These are phyloP conservation scores for Triops longicaudatus DNA, from an alignment of 1,140 invertebrate genomes.

Conservation along the genomic window DNA sequence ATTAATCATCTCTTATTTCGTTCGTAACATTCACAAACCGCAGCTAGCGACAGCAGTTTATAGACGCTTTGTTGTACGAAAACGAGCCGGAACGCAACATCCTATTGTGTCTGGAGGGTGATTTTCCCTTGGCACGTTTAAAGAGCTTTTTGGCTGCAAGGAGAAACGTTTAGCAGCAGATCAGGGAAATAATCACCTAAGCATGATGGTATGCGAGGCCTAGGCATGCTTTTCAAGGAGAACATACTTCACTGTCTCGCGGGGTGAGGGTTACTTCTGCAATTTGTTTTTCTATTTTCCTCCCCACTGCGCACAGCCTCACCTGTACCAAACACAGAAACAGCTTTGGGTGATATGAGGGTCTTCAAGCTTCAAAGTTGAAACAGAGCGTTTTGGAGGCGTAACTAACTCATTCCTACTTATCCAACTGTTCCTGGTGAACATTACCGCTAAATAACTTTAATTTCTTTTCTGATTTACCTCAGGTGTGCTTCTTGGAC, in stretches of 20 bases:
- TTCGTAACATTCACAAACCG: no score
- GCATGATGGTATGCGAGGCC: conserved; percentile 6
- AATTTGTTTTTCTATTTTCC: conserved; percentile 9
- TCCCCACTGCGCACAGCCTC: not conserved
- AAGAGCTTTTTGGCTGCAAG: not conserved
- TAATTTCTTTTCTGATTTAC: no score
- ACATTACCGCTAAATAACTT: no score
- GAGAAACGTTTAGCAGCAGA: not conserved
- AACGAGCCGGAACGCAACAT: no score
- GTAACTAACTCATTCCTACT: not conserved
- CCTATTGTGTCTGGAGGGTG: not conserved
- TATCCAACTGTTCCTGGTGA: not conserved
- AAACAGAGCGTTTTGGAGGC: not conserved
- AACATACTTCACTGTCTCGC: not conserved
- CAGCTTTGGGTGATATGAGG: conserved; percentile 1
- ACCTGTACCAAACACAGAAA: not conserved
- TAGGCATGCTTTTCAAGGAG: not conserved
- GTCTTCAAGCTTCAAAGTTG: not conserved
- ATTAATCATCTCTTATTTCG: no score
- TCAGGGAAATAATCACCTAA: conserved; percentile 4
- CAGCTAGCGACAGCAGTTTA: no score
- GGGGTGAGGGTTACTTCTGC: not conserved
- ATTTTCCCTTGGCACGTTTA: not conserved
- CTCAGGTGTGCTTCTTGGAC: no score
- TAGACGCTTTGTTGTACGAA: no score